Base-by-base conservation (phyloP, 2,113 vertebrate genomes). In the Electrona antarctica region DNA sequence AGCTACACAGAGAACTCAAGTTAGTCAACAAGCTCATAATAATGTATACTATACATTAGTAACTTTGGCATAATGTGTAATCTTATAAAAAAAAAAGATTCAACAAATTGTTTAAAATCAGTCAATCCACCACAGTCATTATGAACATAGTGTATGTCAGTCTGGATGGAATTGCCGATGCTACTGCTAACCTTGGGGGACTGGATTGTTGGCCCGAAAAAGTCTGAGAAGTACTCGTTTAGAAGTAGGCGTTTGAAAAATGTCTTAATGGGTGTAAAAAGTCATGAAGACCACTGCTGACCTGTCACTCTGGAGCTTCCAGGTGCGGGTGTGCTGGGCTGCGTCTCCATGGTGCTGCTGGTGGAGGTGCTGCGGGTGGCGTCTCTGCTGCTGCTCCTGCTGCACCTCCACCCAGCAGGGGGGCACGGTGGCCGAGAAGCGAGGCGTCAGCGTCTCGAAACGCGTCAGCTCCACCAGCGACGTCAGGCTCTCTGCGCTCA, bases 341-440 rank as follows among this genome's bases (percentile, higher is more conserved):
- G 98, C 98, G 63, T 99, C 98, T 9, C 98, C 98, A 0, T 99
- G 98, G 85, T 99, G 98, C 64, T 99, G 98, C 89, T 99, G 97
- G 87, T 99, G 98, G 64, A 99, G 87, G 61, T 99, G 98, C 66
- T 99, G 98, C 0, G 98, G 98, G 76, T 99, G 98, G 2, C 98
- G 89, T 21, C 98, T 91, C 68, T 99, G 98, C 83, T 99, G 98
- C 85, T 99, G 98, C 84, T 99, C 98, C 82, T 99, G 98, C 72
- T 99, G 98, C 0, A 99, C 97, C 88, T 99, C 98, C 52, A 96
- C 97, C 98, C 98, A 99, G 73, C 97, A 99, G 0, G 97, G 98
- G 7, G 98, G 98, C 74, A 99, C 97, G 0, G 98, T 99, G 69
- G 98, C 98, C 9, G 97, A 98, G 91, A 99, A 99, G 12, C 98